phyloP scores from a whole-genome alignment of 53 echinoderm and acorn worm genomes.

The Crossaster papposus region DNA sequence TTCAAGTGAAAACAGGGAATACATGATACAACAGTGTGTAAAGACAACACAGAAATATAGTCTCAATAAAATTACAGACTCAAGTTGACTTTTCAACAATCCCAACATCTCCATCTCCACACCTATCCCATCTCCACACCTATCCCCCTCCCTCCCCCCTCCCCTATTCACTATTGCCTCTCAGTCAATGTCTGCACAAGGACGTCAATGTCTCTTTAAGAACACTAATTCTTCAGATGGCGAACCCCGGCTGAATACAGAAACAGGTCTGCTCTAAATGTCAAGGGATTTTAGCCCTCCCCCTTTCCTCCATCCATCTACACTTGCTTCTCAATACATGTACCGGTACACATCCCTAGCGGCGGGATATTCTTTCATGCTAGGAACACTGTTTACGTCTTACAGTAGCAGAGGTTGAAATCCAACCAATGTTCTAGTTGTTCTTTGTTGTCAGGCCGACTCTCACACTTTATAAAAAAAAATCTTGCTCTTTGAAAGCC shows the following conservation, averaged over 20 bases:
- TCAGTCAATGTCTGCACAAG: conserved; percentile 40
- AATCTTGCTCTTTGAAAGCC: background rate
- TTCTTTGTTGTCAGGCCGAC: background rate
- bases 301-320: conserved; percentile 10
- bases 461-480: background rate
- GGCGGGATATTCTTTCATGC: conserved; percentile 53
- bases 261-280: conserved; percentile 56
- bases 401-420: background rate
- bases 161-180: background rate
- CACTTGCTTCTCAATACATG: no score
- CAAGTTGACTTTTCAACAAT: no score
- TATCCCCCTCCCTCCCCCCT: background rate
- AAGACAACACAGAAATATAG: no score
- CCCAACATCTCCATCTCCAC: no score
- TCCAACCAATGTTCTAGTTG: background rate
- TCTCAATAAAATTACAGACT: no score
- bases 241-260: conserved; percentile 22
- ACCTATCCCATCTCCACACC: no score
- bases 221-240: conserved; percentile 26
- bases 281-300: conserved; percentile 46
- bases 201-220: conserved; percentile 43
- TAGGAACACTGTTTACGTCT: conserved; percentile 44
- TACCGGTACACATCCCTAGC: conserved; percentile 15
- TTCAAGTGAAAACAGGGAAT: no score
- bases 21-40: no score